Base-by-base conservation (phyloP, 2,113 vertebrate genomes). In the Pagrus major region DNA sequence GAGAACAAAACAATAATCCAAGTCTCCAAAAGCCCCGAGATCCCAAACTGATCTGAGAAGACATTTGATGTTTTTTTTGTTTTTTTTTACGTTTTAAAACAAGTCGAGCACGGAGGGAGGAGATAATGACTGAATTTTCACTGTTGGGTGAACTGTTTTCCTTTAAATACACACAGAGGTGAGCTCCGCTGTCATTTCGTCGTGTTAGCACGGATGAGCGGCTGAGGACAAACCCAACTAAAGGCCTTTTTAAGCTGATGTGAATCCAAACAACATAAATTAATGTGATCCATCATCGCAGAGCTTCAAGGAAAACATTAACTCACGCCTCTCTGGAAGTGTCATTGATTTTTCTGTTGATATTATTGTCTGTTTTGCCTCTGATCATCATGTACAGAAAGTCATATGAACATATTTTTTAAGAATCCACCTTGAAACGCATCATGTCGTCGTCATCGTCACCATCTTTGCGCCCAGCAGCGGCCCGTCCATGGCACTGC, bases 261-360 rank as follows among this genome's bases (percentile, higher is more conserved):
- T 64, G 3, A 80, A 59, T 63, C 65, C 61, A 87, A 84, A 68
- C 76, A 18, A 35, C 56, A 64, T 14, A 60, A 85, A 85, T 76
- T 2, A 71, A 83, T 35, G 37, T 3, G 0, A 88, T 81, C 84
- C 74, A 75, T 89, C 88, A 73, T 14, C 8, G 0, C 15, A 20
- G 27, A 68, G 9, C 1, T 25, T 10, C 0, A 69, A 44, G 60
- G 52, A 37, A 60, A 58, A 54, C 27, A 69, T 18, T 0, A 23
- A 37, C 54, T 9, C 27, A 18, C 4, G 18, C 9, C 8, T 74
- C 3, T 79, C 10, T 47, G 37, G 51, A 42, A 6, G 23, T 21
- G 1, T 47, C 44, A 85, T 56, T 15, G 21, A 47, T 49, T 41
- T 39, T 27, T 44, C 54, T 51, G 49, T 70, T 75, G 42, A 42